Evolutionary conservation across 2,888 invertebrate genomes (phyloP), one percentile per base, ranked within the genome.

Genomic region (Pocota personata): DNA sequence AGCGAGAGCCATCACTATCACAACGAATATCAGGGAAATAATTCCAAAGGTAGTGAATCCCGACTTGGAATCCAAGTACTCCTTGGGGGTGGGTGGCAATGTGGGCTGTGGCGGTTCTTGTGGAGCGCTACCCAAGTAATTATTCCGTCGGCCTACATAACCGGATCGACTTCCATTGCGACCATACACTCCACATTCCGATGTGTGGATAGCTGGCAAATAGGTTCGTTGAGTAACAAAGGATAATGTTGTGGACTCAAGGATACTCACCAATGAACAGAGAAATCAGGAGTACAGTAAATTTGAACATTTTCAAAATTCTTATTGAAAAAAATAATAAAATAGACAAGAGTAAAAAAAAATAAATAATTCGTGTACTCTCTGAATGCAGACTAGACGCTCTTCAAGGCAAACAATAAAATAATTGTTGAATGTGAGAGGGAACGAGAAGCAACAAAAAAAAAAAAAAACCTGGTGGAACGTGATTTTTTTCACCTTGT

Each of bases 41-140:
- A 95, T 94, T 19, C 95, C 95, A 94, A 95, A 95, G 0, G 95
- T 95, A 0, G 95, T 95, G 37, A 95, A 92, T 4, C 91, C 90
- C 4, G 92, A 90, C 66, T 90, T 89, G 24, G 89, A 89, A 50
- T 91, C 91, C 77, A 92, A 87, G 78, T 90, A 91, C 71, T 92
- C 91, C 78, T 92, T 92, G 16, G 91, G 88, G 21, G 91, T 91
- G 71, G 89, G 88, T 7, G 90, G 89, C n/a, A 89, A 82, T 55
- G 89, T 87, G 27, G 89, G 86, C 40, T 87, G 82, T 2, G 90
- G 89, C 2, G 88, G 87, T 6, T 88, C 79, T 48, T 60, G 40
- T 64, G 75, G 66, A 3, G 66, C 71, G 24, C 60, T 71, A 19
- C 50, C 78, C 14, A 83, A 24, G 80, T 88, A 88, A 87, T 88